phyloP scores from a whole-genome alignment of 2,888 invertebrate genomes.

The Hemicrepidius hirtus region DNA sequence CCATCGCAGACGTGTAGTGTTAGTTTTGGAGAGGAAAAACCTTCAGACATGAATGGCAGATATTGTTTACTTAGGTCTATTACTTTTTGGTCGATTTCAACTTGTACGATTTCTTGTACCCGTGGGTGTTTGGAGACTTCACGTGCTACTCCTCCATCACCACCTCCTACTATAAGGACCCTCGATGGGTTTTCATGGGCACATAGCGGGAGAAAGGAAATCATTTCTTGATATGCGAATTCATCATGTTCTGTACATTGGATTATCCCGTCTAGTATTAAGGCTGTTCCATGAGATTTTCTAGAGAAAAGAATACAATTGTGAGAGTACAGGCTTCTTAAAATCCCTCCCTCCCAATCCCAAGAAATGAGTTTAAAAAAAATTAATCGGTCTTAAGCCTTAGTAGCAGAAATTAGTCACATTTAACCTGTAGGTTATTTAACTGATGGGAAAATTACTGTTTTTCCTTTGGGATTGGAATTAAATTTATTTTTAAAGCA shows the following conservation, averaged over 20 bases:
- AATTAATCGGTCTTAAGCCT: too few species aligned
- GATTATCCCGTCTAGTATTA: conserved; percentile 96
- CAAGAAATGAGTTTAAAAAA: too few species aligned
- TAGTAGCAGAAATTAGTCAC: too few species aligned
- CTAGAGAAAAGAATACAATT: conserved; percentile 72
- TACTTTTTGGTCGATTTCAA: conserved; percentile 96
- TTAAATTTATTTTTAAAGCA: too few species aligned
- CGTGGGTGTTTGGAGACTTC: conserved; percentile 95
- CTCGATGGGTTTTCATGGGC: conserved; percentile 93
- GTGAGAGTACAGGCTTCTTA: too few species aligned
- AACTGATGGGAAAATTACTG: too few species aligned
- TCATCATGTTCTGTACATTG: conserved; percentile 98
- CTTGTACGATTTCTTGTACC: conserved; percentile 84
- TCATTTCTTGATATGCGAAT: conserved; percentile 99
- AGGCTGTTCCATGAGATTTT: conserved; percentile 86
- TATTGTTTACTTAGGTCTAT: conserved; percentile 92
- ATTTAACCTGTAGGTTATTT: too few species aligned
- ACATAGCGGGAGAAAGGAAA: conserved; percentile 93
- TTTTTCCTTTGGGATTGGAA: too few species aligned
- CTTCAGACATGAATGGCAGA: conserved; percentile 92
- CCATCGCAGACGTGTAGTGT: conserved; percentile 90
- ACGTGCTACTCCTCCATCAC: conserved; percentile 97
- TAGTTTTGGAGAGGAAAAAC: conserved; percentile 89
- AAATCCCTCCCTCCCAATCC: too few species aligned
- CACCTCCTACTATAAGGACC: conserved; percentile 97